Percentiles rank a stretch among this genome's conserved stretches.
phyloP scores from a whole-genome alignment of 2,888 invertebrate genomes.

The Noctua fimbriata region DNA sequence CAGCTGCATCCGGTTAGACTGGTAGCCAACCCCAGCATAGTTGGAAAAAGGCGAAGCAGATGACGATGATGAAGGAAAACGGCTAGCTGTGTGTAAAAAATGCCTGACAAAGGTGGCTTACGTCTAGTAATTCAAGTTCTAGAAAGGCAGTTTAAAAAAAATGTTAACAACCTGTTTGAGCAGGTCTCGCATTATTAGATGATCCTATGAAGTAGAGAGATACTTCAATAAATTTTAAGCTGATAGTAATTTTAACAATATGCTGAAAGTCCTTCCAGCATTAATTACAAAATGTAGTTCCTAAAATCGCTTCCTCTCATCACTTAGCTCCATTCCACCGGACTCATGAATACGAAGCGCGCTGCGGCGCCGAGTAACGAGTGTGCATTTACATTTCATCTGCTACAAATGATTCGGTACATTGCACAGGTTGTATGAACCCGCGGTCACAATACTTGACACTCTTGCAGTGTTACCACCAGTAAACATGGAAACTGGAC shows the following conservation, averaged over 20 bases:
- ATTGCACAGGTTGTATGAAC: constrained; percentile 82
- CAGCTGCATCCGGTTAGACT: too few relatives aligned
- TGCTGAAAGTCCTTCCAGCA: not conserved
- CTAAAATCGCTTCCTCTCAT: constrained; percentile 51
- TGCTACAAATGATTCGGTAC: constrained; percentile 89
- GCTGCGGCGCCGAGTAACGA: constrained; percentile 87
- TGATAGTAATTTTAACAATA: not conserved
- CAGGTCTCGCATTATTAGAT: not conserved
- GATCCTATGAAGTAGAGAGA: too few relatives aligned
- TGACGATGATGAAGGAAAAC: not conserved
- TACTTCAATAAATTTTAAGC: not conserved
- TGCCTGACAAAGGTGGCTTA: not conserved
- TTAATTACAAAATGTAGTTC: not conserved
- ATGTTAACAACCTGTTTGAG: not conserved
- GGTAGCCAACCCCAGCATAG: too few relatives aligned
- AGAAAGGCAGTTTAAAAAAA: not conserved
- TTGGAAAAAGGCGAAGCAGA: too few relatives aligned
- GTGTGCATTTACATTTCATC: constrained; percentile 90
- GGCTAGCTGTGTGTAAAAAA: not conserved
- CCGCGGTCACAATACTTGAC: constrained; percentile 76
- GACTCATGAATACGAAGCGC: constrained; percentile 89
- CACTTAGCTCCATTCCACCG: constrained; percentile 57
- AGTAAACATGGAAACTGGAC: constrained; percentile 58
- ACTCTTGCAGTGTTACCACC: constrained; percentile 46
- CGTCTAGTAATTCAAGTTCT: not conserved